Base-by-base conservation (phyloP, 2,888 invertebrate genomes). In the Lasioglossum malachurum region DNA sequence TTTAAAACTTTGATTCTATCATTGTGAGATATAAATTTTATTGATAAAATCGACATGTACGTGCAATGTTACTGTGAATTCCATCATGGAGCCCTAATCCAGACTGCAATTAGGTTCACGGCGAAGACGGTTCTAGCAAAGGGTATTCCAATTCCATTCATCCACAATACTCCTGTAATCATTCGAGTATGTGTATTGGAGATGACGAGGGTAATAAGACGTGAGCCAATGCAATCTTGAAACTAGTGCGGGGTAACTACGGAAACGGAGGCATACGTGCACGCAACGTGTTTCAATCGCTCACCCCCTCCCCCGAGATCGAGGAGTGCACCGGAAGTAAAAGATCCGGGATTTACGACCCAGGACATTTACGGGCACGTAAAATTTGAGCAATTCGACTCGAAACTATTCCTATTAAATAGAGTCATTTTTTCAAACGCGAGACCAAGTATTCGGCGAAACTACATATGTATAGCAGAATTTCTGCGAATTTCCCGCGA, bases 131-230 rank as follows among this genome's bases (percentile, higher is more conserved):
- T 71, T 83, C 75, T 71, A 80, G 79, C 81, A 86, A 86, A 84
- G 82, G 87, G 78, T 89, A 89, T 91, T 89, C 87, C 87, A 77
- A 86, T 88, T 86, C 84, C 83, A 87, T 89, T 88, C 86, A 82
- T 86, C 87, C 85, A 86, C 85, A 86, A 91, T 87, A 88, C 79
- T 74, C 60, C 72, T 76, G 83, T 87, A 87, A 88, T 87, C 87
- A 86, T 86, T 80, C 75, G 77, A 76, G 88, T 88, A 82, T 82
- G 82, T 84, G 84, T 87, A 88, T 90, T 79, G 84, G 86, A 87
- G 91, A 89, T 88, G 91, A 89, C 85, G 83, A 75, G 82, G 86
- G 87, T 89, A 91, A 91, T 91, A 91, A 91, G 92, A 91, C 84
- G 91, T 80, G 85, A 87, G 86, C 80, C 84, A 89, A 91, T 86